Conservation (phyloP, 2,113 vertebrate genomes). For the Pseudorasbora parva region DNA sequence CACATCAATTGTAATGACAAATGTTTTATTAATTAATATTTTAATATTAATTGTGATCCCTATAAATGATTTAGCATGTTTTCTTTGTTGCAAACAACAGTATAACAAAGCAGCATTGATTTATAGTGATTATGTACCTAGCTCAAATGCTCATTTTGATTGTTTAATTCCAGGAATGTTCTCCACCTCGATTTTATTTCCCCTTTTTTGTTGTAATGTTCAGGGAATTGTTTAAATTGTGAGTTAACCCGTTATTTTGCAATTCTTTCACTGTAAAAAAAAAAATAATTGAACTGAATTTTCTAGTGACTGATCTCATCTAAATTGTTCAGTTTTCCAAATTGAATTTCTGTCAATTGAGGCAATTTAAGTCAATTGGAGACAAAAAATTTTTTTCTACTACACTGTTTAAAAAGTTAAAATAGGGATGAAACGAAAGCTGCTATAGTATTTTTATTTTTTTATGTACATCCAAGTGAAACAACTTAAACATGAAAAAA, state of each 20-base stretch:
- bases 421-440: no score
- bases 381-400: no score
- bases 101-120: neutral
- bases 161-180: neutral
- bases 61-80: neutral
- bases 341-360: no score
- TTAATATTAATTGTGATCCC: neutral
- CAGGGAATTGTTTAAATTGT: neutral
- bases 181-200: neutral
- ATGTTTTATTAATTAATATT: neutral
- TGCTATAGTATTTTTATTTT: no score
- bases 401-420: no score
- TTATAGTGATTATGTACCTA: neutral
- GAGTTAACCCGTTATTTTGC: neutral
- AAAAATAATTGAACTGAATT: no score
- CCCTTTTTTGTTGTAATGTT: neutral
- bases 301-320: no score
- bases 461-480: no score
- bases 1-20: neutral
- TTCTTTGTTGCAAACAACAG: neutral
- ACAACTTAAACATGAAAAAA: no score
- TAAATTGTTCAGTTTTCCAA: no score
- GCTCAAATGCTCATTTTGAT: neutral
- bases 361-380: no score
- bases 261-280: no score